phyloP scores from a whole-genome alignment of 2,113 vertebrate genomes.

The Myiozetetes cayanensis region DNA sequence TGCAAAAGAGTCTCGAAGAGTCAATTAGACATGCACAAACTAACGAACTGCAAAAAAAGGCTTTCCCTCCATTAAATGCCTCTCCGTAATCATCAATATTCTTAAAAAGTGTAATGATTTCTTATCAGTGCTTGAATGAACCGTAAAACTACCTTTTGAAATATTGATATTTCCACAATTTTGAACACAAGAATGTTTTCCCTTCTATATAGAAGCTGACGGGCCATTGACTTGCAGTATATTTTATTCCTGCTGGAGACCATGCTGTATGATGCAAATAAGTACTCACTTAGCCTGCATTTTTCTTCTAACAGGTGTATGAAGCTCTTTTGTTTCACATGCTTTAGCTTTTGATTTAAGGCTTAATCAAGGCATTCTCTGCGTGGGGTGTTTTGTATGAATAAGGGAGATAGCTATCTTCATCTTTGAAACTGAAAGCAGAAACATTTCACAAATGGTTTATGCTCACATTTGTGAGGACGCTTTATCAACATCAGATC shows the following conservation, averaged over 20 bases:
- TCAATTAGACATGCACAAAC: constrained; percentile 77
- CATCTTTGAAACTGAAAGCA: not conserved
- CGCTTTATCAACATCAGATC: not conserved
- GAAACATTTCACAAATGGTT: not conserved
- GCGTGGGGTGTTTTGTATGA: not conserved
- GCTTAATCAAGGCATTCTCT: constrained; percentile 2
- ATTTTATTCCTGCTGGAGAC: constrained; percentile 16
- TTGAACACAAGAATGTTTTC: constrained; percentile 71
- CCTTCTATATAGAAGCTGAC: constrained; percentile 64
- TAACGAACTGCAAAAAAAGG: constrained; percentile 74
- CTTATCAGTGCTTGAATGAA: constrained; percentile 79
- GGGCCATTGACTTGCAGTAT: constrained; percentile 37
- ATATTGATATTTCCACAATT: constrained; percentile 82
- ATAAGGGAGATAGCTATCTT: not conserved
- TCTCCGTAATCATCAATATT: constrained; percentile 72
- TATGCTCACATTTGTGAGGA: not conserved
- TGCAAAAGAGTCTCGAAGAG: constrained; percentile 72
- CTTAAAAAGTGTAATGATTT: constrained; percentile 81
- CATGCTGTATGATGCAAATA: not conserved
- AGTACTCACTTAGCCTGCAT: not conserved
- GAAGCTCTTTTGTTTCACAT: not conserved
- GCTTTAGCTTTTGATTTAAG: constrained; percentile 1
- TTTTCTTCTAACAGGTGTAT: not conserved
- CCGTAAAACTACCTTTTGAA: constrained; percentile 79
- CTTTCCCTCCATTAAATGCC: constrained; percentile 74